Base-by-base conservation (phyloP, 2,113 vertebrate genomes). In the Hydrolagus affinis region DNA sequence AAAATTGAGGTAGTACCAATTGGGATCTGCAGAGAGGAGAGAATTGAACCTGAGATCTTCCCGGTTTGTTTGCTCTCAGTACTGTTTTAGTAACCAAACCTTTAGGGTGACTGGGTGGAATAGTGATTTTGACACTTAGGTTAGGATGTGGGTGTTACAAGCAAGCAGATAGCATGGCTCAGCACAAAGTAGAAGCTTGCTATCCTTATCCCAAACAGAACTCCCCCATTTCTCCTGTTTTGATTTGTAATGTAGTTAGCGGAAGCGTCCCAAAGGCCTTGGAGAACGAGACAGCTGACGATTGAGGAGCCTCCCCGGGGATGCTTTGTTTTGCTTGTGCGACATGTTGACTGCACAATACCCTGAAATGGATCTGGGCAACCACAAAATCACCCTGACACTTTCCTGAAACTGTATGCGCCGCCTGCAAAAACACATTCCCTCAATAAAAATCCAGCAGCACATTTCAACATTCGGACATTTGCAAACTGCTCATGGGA, bases 261-360 rank as follows among this genome's bases (percentile, higher is more conserved):
- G 64, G 57, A 83, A 30, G 60, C 66, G 30, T 83, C 32, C 32
- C 25, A 30, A 17, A 83, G 62, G 60, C n/a, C 3, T 8, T 66
- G 25, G 25, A 17, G 30, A 17, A 4, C 21, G 25, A 66, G 66
- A 19, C 62, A 21, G 15, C 1, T 19, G 28, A 68, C 66, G 62
- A 83, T 30, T 83, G 62, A 83, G 17, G 28, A 28, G 14, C 25
- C 62, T 25, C 30, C 11, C 8, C 21, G 30, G 62, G 25, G 15
- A 30, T 68, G 11, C 17, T 83, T 80, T 66, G 25, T 83, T 83
- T 83, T n/a, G 8, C 25, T 64, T 28, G 59, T 83, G 78, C 78
- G 30, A 17, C 21, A 62, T 4, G 23, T 9, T 28, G 32, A 83
- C 15, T 25, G 3, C 15, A 66, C 62, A 68, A 66, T 83, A 83